Evolutionary conservation across 2,888 invertebrate genomes (phyloP).

Genomic region (Temnothorax ravouxi): DNA sequence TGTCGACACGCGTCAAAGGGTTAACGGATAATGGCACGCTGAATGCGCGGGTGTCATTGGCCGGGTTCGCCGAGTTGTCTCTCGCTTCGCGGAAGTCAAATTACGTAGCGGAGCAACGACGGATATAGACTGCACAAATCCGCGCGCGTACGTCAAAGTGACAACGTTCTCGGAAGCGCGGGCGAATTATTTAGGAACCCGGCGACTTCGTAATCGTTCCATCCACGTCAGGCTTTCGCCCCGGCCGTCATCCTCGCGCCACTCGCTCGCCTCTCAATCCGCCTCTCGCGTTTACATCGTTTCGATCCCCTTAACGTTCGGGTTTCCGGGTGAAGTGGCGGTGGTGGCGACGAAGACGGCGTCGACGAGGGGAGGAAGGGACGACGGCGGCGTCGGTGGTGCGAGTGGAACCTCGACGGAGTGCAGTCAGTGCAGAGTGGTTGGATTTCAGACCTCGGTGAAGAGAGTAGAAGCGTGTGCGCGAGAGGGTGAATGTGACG

Average conservation of each 20-base stretch:
- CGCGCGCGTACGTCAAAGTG: slow-evolving; percentile 35
- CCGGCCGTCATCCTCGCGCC: neutral
- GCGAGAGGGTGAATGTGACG: slow-evolving; percentile 47
- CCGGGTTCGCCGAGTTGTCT: slow-evolving; percentile 43
- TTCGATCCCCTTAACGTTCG: slow-evolving; percentile 61
- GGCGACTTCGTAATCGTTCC: slow-evolving; percentile 67
- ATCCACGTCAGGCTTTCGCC: slow-evolving; percentile 56
- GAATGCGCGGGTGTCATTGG: slow-evolving; percentile 38
- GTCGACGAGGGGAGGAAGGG: neutral
- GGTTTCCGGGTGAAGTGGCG: slow-evolving; percentile 49
- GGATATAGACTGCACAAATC: slow-evolving; percentile 55
- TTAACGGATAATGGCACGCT: slow-evolving; percentile 15
- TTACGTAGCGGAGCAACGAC: slow-evolving; percentile 26
- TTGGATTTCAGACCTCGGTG: slow-evolving; percentile 58
- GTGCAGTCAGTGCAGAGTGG: slow-evolving; percentile 69
- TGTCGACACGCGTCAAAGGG: slow-evolving; percentile 21
- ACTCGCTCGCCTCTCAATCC: slow-evolving; percentile 11
- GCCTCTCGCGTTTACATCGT: slow-evolving; percentile 63
- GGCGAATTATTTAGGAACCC: slow-evolving; percentile 71
- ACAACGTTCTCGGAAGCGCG: slow-evolving; percentile 52
- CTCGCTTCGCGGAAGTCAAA: slow-evolving; percentile 48
- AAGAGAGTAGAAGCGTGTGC: neutral
- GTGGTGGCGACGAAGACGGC: slow-evolving; percentile 4
- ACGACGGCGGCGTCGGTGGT: slow-evolving; percentile 40
- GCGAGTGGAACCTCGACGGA: slow-evolving; percentile 61